These are phyloP conservation scores for Nudaria mundana DNA, from an alignment of 2,888 invertebrate genomes.

Conservation along the genomic window DNA sequence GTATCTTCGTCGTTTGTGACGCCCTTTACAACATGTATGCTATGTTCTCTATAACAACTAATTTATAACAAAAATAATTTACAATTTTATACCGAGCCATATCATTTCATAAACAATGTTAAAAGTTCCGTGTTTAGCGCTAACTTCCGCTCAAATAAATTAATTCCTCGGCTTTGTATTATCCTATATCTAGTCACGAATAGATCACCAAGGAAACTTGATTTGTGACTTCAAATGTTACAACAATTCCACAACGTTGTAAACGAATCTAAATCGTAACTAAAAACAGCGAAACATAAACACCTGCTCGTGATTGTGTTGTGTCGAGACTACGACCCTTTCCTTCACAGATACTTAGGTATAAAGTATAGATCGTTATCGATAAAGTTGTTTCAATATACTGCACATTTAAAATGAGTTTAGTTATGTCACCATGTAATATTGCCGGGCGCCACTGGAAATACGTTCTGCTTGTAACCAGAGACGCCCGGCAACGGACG, in stretches of 20 bases:
- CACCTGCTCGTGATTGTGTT: slow-evolving; percentile 33
- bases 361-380: slow-evolving; percentile 42
- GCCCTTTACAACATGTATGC: too few relatives aligned
- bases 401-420: slow-evolving; percentile 45
- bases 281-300: slow-evolving; percentile 29
- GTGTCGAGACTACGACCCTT: slow-evolving; percentile 34
- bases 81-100: slow-evolving; percentile 41
- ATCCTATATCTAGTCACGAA: slow-evolving; percentile 31
- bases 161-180: slow-evolving; percentile 8
- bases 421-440: slow-evolving; percentile 50
- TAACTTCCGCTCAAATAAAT: slow-evolving; percentile 38
- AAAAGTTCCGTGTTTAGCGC: slow-evolving; percentile 36
- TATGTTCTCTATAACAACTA: too few relatives aligned
- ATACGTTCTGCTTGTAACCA: too few relatives aligned
- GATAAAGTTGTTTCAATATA: slow-evolving; percentile 45
- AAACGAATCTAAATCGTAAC: slow-evolving; percentile 32
- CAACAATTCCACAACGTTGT: slow-evolving; percentile 27
- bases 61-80: too few relatives aligned
- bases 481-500: too few relatives aligned
- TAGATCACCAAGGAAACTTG: slow-evolving; percentile 30
- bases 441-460: too few relatives aligned
- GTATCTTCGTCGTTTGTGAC: too few relatives aligned
- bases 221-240: slow-evolving; percentile 36
- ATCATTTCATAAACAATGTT: slow-evolving; percentile 44
- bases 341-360: slow-evolving; percentile 24